Conservation (phyloP, 2,888 invertebrate species). For the Carterocephalus palaemon region DNA sequence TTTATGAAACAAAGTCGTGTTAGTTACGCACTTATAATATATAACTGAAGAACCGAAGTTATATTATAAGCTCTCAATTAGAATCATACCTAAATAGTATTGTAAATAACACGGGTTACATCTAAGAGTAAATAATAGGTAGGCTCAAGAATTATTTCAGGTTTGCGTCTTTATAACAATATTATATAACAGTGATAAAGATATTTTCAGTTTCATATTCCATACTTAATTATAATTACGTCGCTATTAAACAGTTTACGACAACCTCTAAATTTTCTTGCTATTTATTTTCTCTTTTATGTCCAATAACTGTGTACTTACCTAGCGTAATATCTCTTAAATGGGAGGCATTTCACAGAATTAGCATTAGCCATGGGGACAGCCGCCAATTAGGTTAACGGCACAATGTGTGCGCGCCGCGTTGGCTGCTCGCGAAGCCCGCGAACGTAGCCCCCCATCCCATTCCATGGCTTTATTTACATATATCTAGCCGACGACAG, state of each 20-base stretch:
- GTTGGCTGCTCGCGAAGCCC: conserved; percentile 32
- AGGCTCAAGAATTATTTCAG: too few species aligned
- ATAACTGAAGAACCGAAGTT: too few species aligned
- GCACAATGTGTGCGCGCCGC: conserved; percentile 45
- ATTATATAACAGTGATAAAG: neutral
- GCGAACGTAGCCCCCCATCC: conserved; percentile 31
- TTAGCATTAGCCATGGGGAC: conserved; percentile 60
- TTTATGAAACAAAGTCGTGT: too few species aligned
- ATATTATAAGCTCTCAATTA: too few species aligned
- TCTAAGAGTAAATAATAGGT: too few species aligned
- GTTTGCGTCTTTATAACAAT: neutral
- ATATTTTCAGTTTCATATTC: conserved; percentile 7
- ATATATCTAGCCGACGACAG: conserved; percentile 22
- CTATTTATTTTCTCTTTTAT: conserved; percentile 17
- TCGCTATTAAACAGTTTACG: conserved; percentile 17
- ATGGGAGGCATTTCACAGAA: conserved; percentile 54
- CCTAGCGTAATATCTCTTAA: conserved; percentile 33
- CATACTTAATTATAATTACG: conserved; percentile 7
- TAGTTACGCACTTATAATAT: too few species aligned
- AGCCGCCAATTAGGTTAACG: conserved; percentile 72
- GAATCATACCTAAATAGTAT: too few species aligned
- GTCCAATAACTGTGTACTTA: conserved; percentile 23
- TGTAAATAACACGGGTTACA: too few species aligned
- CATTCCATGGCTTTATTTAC: conserved; percentile 30
- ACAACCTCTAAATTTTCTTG: conserved; percentile 11